Conservation (phyloP, 2,888 invertebrate species). For the Acleris sparsana region DNA sequence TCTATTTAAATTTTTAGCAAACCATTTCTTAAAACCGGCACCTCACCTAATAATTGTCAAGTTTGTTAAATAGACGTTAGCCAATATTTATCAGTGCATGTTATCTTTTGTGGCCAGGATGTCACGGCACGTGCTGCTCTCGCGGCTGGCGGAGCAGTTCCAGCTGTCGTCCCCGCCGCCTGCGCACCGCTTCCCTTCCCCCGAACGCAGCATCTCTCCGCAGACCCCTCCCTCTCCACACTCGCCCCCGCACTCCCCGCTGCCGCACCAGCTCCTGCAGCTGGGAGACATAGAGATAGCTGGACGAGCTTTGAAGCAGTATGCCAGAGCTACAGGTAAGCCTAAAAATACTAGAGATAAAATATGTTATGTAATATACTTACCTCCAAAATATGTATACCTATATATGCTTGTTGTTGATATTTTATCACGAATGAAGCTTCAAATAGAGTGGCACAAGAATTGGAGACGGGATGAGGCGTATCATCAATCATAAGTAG, state of each 20-base stretch:
- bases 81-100: background rate
- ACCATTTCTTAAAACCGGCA: too few species aligned
- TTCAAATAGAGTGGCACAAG: too few species aligned
- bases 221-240: slow-evolving; percentile 61
- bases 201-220: slow-evolving; percentile 71
- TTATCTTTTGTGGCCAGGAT: slow-evolving; percentile 53
- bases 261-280: slow-evolving; percentile 63
- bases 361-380: too few species aligned
- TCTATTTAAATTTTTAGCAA: too few species aligned
- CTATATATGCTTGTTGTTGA: too few species aligned
- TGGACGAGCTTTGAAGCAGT: slow-evolving; percentile 77
- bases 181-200: slow-evolving; percentile 69
- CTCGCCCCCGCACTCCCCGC: slow-evolving; percentile 67
- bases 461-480: too few species aligned
- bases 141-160: slow-evolving; percentile 78
- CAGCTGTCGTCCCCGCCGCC: slow-evolving; percentile 67
- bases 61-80: background rate
- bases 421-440: too few species aligned
- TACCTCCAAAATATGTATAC: too few species aligned
- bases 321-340: slow-evolving; percentile 77
- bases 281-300: slow-evolving; percentile 77
- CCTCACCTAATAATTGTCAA: background rate
- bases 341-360: too few species aligned
- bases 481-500: too few species aligned
- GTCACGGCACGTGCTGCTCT: slow-evolving; percentile 77